Evolutionary conservation across 1,140 invertebrate species (phyloP).

Genomic region (Drosophila truncata): DNA sequence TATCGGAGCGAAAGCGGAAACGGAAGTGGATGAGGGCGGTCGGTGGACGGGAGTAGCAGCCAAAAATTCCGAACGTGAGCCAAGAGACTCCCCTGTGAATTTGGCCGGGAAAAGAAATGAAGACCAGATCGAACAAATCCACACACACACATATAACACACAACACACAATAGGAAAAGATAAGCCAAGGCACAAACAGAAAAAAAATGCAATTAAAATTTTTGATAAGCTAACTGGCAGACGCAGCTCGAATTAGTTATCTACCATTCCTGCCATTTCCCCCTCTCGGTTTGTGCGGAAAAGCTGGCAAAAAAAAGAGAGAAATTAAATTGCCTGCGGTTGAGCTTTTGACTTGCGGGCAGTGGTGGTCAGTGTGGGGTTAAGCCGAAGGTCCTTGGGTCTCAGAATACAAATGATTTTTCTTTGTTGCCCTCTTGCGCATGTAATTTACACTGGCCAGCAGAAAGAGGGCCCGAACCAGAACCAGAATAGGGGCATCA

Average conservation of each 20-base stretch:
- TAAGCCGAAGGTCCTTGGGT: slow-evolving; percentile 35
- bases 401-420: slow-evolving; percentile 72
- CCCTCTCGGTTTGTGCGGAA: neutral
- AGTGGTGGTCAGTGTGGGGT: slow-evolving; percentile 32
- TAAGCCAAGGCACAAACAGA: slow-evolving; percentile 45
- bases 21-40: slow-evolving; percentile 26
- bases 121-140: slow-evolving; percentile 41
- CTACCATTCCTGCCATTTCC: slow-evolving; percentile 15
- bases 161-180: slow-evolving; percentile 46
- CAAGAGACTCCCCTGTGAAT: slow-evolving; percentile 48
- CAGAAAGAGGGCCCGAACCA: neutral
- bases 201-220: slow-evolving; percentile 73
- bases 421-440: slow-evolving; percentile 64
- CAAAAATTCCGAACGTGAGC: slow-evolving; percentile 56
- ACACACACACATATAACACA: slow-evolving; percentile 20
- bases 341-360: slow-evolving; percentile 77
- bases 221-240: slow-evolving; percentile 68
- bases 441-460: slow-evolving; percentile 68
- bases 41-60: neutral
- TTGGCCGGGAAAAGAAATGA: slow-evolving; percentile 21
- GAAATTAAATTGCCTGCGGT: slow-evolving; percentile 79
- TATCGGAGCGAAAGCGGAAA: slow-evolving; percentile 70
- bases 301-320: slow-evolving; percentile 2
- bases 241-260: slow-evolving; percentile 55
- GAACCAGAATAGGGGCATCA: slow-evolving; percentile 27